phyloP scores from a whole-genome alignment of 2,113 vertebrate genomes.

The Oxyruncus cristatus region DNA sequence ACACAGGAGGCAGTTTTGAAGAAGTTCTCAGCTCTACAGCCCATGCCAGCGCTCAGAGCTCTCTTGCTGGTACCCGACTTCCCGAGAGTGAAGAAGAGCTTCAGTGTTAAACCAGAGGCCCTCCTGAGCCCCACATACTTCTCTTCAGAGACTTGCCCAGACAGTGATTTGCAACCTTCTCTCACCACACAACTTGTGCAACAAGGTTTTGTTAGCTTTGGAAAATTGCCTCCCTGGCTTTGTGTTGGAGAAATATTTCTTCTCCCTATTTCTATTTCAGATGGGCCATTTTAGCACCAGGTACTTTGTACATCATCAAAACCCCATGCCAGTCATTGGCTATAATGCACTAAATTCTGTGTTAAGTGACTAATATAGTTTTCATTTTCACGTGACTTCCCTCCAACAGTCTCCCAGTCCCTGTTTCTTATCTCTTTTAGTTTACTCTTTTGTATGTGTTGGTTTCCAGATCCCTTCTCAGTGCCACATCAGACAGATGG shows the following conservation, averaged over 20 bases:
- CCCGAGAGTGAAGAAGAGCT: conserved; percentile 74
- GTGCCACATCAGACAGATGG: conserved; percentile 42
- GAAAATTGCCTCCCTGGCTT: not conserved
- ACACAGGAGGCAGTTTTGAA: conserved; percentile 87
- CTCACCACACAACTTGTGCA: not conserved
- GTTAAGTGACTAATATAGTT: not conserved
- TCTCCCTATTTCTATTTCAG: not conserved
- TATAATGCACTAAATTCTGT: not conserved
- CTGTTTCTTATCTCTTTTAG: not conserved
- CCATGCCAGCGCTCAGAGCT: conserved; percentile 87
- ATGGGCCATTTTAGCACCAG: not conserved
- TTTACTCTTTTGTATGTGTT: not conserved
- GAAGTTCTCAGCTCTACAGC: conserved; percentile 94
- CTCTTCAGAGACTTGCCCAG: not conserved
- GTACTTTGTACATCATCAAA: not conserved
- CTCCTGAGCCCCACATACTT: not conserved
- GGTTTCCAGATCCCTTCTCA: not conserved
- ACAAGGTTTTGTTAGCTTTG: not conserved
- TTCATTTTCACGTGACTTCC: not conserved
- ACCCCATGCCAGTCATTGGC: not conserved
- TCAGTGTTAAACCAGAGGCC: conserved; percentile 71
- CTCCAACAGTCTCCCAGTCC: not conserved
- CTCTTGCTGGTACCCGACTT: conserved; percentile 67
- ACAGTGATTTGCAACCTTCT: not conserved
- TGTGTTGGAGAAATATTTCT: not conserved